A percentile compares a stretch with the other conserved stretches of the same genome.
phyloP scores from a whole-genome alignment of 2,113 vertebrate genomes.

The Chunga burmeisteri region DNA sequence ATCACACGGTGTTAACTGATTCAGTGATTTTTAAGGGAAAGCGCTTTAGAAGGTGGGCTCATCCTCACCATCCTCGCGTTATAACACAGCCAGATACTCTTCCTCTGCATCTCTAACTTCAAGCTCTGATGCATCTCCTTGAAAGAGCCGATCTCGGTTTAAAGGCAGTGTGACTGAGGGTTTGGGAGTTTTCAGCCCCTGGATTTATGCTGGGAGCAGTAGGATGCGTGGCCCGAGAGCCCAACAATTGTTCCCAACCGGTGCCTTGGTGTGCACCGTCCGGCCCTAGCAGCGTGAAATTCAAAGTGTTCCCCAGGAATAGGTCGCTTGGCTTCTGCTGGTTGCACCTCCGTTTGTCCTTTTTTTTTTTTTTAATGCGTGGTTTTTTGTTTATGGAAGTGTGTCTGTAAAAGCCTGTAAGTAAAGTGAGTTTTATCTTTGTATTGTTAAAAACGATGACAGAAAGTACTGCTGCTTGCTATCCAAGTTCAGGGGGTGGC shows the following conservation, averaged over 20 bases:
- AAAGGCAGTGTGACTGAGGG: not conserved
- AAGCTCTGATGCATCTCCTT: not conserved
- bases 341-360: not conserved
- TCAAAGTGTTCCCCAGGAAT: not conserved
- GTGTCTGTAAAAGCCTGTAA: not conserved
- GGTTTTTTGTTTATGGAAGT: not conserved
- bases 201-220: not conserved
- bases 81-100: not conserved
- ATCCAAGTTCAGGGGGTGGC: not conserved
- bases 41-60: not conserved
- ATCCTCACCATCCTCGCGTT: too few species aligned
- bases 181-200: not conserved
- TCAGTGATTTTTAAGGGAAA: not conserved
- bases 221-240: accelerated
- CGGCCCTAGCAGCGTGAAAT: not conserved
- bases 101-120: not conserved
- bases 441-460: not conserved
- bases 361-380: not conserved
- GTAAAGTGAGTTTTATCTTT: not conserved
- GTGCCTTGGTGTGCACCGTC: too few species aligned
- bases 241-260: too few species aligned
- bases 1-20: accelerated
- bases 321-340: not conserved
- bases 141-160: not conserved
- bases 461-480: not conserved